Conservation (phyloP, 2,113 vertebrate genomes). For the Hucho hucho region DNA sequence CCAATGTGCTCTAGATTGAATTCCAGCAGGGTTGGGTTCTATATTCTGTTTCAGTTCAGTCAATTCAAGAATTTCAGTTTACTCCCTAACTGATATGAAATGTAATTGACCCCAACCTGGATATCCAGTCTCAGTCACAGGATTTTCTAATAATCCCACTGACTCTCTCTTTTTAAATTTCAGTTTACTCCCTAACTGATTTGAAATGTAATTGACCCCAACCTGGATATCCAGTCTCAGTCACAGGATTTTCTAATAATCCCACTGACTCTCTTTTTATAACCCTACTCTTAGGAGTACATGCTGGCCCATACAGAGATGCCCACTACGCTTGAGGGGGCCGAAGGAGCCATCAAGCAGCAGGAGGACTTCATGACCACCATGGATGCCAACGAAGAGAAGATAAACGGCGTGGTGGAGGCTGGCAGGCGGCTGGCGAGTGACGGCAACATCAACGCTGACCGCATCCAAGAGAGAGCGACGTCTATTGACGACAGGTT, state of each 20-base stretch:
- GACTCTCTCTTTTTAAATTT: neutral
- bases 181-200: too few relatives aligned
- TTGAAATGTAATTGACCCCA: too few relatives aligned
- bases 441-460: slow-evolving; percentile 85
- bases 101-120: too few relatives aligned
- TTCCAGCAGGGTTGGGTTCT: too few relatives aligned
- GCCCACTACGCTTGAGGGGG: slow-evolving; percentile 86
- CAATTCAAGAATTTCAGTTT: too few relatives aligned
- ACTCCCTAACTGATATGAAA: too few relatives aligned
- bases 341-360: slow-evolving; percentile 88
- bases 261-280: neutral
- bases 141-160: neutral
- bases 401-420: slow-evolving; percentile 87
- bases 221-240: too few relatives aligned
- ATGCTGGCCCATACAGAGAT: slow-evolving; percentile 87
- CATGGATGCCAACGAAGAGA: slow-evolving; percentile 91
- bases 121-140: too few relatives aligned
- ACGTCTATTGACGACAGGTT: slow-evolving; percentile 88
- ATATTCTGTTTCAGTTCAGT: too few relatives aligned
- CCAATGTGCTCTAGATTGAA: too few relatives aligned
- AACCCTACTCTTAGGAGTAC: slow-evolving; percentile 75
- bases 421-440: slow-evolving; percentile 84
- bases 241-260: too few relatives aligned
- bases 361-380: slow-evolving; percentile 94
- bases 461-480: slow-evolving; percentile 88